Evolutionary conservation across 2,888 invertebrate species (phyloP), one percentile per base, ranked within the genome.

Genomic region (Argyra leucocephala): DNA sequence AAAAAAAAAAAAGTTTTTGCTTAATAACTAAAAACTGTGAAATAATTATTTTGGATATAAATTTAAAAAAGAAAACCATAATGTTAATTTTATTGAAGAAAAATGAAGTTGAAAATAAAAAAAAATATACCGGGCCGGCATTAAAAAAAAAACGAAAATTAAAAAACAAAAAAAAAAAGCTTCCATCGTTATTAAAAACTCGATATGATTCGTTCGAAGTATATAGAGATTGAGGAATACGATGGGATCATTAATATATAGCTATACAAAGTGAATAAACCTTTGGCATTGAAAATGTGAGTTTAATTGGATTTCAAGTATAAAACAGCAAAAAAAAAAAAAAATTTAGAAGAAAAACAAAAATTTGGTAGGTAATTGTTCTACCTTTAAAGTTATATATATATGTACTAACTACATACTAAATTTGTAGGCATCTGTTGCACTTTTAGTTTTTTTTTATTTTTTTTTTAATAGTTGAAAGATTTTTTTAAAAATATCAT

Each of bases 251-350:
- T 18, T 48, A 48, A 37, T 18, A 48, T 18, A n/a, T n/a, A n/a
- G n/a, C n/a, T n/a, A n/a, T n/a, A n/a, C n/a, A n/a, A 48, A 48
- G 48, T 48, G 48, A 48, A 48, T 48, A 48, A 48, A 48, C 48
- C 48, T 48, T 48, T 48, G 48, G 48, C 48, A 48, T 48, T 48
- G 48, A 48, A 48, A 48, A 48, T 48, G 5, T 18, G n/a, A 48
- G 48, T 48, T 15, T 48, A 48, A 48, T 18, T 48, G 48, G 10
- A 48, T 48, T 48, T 48, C 48, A 48, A 48, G 48, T 48, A 9
- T 48, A 48, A 48, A 48, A n/a, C 48, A n/a, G n/a, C n/a, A n/a
- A n/a, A n/a, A n/a, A n/a, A n/a, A n/a, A n/a, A n/a, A n/a, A n/a
- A n/a, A n/a, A n/a, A n/a, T n/a, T n/a, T n/a, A n/a, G n/a, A n/a